Evolutionary conservation across 2,888 invertebrate species (phyloP).

Genomic region (Drosophila pullipes): DNA sequence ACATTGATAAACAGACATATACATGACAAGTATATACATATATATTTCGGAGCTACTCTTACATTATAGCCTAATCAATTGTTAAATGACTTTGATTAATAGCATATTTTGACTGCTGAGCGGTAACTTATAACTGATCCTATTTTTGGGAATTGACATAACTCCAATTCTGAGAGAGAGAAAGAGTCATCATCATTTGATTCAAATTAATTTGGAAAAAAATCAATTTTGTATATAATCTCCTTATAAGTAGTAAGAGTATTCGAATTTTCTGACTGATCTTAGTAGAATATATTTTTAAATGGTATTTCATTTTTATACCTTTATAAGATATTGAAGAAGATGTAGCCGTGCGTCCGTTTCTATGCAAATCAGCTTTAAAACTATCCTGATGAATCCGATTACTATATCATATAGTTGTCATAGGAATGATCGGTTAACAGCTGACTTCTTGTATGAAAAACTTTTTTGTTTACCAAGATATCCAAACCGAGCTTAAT

Average conservation of each 20-base stretch:
- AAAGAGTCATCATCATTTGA: background rate
- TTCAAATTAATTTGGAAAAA: background rate
- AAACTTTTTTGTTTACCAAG: background rate
- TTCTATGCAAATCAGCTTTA: background rate
- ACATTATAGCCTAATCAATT: background rate
- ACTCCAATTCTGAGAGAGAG: background rate
- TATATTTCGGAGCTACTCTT: background rate
- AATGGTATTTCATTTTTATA: background rate
- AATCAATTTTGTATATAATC: background rate
- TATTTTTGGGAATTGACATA: background rate
- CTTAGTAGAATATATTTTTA: background rate
- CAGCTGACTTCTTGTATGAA: background rate
- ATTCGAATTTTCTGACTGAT: background rate
- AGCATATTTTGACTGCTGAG: background rate
- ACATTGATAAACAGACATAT: background rate
- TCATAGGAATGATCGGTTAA: background rate
- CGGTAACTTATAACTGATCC: background rate
- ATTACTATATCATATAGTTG: background rate
- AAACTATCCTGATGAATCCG: background rate
- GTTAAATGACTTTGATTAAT: background rate
- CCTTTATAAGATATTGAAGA: background rate
- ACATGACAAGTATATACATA: background rate
- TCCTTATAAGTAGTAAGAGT: background rate
- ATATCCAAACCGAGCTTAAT: background rate
- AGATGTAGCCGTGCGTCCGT: background rate